Evolutionary conservation across 2,113 vertebrate species (phyloP).

Genomic region (Pachypanchax playfairii): DNA sequence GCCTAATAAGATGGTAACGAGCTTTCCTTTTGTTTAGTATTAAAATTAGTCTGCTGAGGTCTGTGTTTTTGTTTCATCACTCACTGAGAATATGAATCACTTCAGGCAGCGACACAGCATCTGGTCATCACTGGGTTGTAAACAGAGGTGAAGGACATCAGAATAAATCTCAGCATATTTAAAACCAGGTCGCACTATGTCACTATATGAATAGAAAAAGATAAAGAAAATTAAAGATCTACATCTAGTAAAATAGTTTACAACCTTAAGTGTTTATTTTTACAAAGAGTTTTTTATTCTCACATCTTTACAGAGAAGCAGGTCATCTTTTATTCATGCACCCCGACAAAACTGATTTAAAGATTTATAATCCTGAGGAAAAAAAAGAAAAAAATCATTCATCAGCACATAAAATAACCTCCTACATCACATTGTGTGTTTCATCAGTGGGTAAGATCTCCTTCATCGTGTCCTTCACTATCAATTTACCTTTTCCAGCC

Average conservation of each 20-base stretch:
- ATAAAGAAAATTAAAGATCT: background rate
- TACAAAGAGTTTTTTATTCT: background rate
- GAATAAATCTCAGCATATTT: background rate
- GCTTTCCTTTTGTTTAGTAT: slow-evolving; percentile 23
- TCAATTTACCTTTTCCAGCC: background rate
- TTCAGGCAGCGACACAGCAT: background rate
- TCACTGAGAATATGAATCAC: slow-evolving; percentile 7
- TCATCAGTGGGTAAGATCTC: slow-evolving; percentile 6
- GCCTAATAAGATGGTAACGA: slow-evolving; percentile 30
- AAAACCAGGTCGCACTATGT: background rate
- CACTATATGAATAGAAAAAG: background rate
- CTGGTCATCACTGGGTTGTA: background rate
- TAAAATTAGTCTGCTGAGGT: slow-evolving; percentile 25
- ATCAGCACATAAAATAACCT: slow-evolving; percentile 25
- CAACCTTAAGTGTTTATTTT: too few relatives aligned
- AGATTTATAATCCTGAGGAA: background rate
- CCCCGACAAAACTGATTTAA: slow-evolving; percentile 15
- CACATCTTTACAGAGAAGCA: background rate
- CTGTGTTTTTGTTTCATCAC: slow-evolving; percentile 17
- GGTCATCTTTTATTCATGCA: background rate
- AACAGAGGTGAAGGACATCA: background rate
- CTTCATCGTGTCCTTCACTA: slow-evolving; percentile 17
- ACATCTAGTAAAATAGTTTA: background rate
- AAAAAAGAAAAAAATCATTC: slow-evolving; percentile 5
- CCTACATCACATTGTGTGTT: background rate